Evolutionary conservation across 2,797 vertebrate species (phyloP), one percentile per base, ranked within the genome.

Genomic region (Acridotheres tristis): DNA sequence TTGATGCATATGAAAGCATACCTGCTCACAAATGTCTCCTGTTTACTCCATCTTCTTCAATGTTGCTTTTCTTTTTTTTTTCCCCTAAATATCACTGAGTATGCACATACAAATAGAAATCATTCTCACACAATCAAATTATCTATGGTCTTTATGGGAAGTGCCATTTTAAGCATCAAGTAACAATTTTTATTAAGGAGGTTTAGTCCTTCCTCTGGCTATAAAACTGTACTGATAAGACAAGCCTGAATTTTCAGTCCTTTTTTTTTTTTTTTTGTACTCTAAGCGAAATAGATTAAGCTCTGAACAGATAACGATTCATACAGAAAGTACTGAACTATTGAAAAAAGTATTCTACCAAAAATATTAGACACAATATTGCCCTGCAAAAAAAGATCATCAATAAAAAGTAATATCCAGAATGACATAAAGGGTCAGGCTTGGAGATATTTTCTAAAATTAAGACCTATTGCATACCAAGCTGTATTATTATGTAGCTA

Each of bases 281-380:
- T 90, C 23, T 38, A 78, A 72, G 7, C 75, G n/a, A 85, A 95
- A 34, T 2, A 88, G 32, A 88, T 90, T 84, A 84, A 91, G 25
- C 34, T 53, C 25, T 65, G 66, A 88, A 58, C 5, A 65, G 62
- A 82, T 45, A 93, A 1, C 12, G 38, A 20, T 11, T 81, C 29
- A 40, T n/a, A 11, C 1, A 13, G 29, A 88, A 88, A 86, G 51
- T 27, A 71, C 1, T 38, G 12, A 78, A 40, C 2, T 5, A 6
- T 22, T 74, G 19, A 45, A 76, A 85, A 43, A 74, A 58, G 5
- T 34, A 54, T 53, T 63, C 19, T 85, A 48, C 5, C 11, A 59
- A 65, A 76, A 91, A 59, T 11, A 45, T 29, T 18, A 72, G 10
- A 57, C 29, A 25, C 1, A 67, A 42, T 23, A 63, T 14, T 54